These are phyloP conservation scores for Morone saxatilis DNA, from an alignment of 2,113 vertebrate species.

Conservation along the genomic window DNA sequence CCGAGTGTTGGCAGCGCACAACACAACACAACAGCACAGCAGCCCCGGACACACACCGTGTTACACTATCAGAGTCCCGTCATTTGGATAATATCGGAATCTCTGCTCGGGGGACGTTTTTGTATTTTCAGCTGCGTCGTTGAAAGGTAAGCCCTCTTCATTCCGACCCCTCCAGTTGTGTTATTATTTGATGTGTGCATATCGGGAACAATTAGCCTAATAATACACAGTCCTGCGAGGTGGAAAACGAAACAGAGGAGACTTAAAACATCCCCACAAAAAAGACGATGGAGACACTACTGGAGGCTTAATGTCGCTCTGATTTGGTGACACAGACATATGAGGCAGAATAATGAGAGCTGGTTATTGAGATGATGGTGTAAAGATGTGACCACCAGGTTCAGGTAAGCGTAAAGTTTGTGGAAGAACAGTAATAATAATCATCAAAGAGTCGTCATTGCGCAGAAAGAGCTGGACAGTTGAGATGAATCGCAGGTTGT, in stretches of 20 bases:
- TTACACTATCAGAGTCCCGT: not conserved
- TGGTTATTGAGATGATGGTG: not conserved
- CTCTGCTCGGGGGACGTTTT: conserved; percentile 40
- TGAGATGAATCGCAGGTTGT: not conserved
- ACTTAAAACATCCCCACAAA: not conserved
- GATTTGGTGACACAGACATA: not conserved
- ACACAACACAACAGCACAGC: conserved; percentile 6
- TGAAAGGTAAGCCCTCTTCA: conserved; percentile 65
- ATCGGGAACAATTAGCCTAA: not conserved
- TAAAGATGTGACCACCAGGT: not conserved
- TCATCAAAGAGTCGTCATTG: not conserved
- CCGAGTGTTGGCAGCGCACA: conserved; percentile 46
- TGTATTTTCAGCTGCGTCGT: conserved; percentile 27
- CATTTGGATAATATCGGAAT: conserved; percentile 79
- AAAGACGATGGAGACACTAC: not conserved
- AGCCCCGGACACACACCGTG: not conserved
- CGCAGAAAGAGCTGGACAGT: not conserved
- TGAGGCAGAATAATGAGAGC: not conserved
- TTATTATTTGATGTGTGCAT: not conserved
- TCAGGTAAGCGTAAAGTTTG: not conserved
- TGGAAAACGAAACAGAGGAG: not conserved
- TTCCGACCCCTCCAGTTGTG: too few relatives aligned
- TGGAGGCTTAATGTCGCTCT: not conserved
- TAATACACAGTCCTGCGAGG: conserved; percentile 6
- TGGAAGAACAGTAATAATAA: not conserved